phyloP scores from a whole-genome alignment of 2,797 vertebrate genomes.

The Varecia variegata region DNA sequence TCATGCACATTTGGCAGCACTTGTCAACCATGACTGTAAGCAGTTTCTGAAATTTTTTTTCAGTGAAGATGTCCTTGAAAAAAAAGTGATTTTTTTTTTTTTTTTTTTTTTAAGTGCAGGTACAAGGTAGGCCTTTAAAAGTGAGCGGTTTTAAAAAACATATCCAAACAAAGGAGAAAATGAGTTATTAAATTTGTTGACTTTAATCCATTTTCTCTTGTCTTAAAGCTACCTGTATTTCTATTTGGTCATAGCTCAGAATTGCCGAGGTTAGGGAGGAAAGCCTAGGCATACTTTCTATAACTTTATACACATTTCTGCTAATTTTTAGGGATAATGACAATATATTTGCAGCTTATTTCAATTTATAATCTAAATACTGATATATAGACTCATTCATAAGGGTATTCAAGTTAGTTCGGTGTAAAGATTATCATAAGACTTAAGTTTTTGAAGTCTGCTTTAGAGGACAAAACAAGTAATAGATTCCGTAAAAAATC shows the following conservation, averaged over 20 bases:
- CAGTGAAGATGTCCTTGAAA: not conserved
- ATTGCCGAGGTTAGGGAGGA: not conserved
- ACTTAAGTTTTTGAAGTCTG: not conserved
- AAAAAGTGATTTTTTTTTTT: not conserved
- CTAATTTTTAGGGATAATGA: not conserved
- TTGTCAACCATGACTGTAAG: slow-evolving; percentile 98
- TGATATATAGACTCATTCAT: not conserved
- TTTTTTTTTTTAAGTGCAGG: not conserved
- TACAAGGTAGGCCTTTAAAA: not conserved
- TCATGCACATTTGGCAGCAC: slow-evolving; percentile 96
- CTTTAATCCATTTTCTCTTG: not conserved
- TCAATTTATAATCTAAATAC: not conserved
- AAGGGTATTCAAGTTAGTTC: not conserved
- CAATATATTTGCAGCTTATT: not conserved
- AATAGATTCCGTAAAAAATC: not conserved
- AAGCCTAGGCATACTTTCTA: not conserved
- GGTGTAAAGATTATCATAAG: not conserved
- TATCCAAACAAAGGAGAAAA: not conserved
- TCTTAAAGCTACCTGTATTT: not conserved
- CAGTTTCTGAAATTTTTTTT: slow-evolving; percentile 51
- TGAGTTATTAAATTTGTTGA: not conserved
- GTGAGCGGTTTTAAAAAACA: not conserved
- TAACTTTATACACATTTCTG: not conserved
- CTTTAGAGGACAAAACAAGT: not conserved
- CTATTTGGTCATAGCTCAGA: not conserved